Base-by-base conservation (phyloP, 2,113 vertebrate genomes). In the Pseudorectes ferrugineus region DNA sequence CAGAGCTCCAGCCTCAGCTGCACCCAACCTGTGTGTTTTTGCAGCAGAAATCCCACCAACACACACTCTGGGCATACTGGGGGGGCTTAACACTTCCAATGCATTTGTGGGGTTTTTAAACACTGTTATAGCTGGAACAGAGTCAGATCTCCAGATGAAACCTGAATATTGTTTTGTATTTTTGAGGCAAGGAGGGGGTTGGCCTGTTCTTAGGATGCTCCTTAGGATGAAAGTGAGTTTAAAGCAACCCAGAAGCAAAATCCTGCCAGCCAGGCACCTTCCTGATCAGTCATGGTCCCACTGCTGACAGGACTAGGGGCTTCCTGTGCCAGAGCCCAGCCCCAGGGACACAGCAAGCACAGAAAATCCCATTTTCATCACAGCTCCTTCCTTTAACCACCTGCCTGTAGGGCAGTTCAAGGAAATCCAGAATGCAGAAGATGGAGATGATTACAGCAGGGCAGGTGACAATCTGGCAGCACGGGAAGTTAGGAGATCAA, bases 161-260 rank as follows among this genome's bases (percentile, higher is more conserved):
- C 9, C 5, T 24, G 28, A 45, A 3, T 1, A 1, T 24, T 68
- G 31, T 22, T 19, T 25, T 21, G 4, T 2, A 6, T 48, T 83
- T 72, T 55, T 9, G 10, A 11, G 22, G 23, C 59, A 19, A 26
- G 20, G 45, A 62, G 10, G 8, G 6, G 10, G 16, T 5, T 74
- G 31, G 23, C 35, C 35, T 14, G 35, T 11, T 77, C 49, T 42
- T 42, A 14, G 31, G 54, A 70, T 17, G 29, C 16, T 86, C 48
- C 35, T 48, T 18, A 49, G 1, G 8, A 66, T 22, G 65, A 19
- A 66, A 83, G 29, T 0, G 2, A 71, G 14, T 65, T 67, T 52
- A 76, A 88, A 86, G 40, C 52, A 72, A 52, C 5, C 29, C 42
- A 70, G 38, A 52, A 19, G 18, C 22, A 6, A 51, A 45, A 20